These are phyloP conservation scores for Sesamia inferens DNA, from an alignment of 2,888 invertebrate species.

Conservation along the genomic window DNA sequence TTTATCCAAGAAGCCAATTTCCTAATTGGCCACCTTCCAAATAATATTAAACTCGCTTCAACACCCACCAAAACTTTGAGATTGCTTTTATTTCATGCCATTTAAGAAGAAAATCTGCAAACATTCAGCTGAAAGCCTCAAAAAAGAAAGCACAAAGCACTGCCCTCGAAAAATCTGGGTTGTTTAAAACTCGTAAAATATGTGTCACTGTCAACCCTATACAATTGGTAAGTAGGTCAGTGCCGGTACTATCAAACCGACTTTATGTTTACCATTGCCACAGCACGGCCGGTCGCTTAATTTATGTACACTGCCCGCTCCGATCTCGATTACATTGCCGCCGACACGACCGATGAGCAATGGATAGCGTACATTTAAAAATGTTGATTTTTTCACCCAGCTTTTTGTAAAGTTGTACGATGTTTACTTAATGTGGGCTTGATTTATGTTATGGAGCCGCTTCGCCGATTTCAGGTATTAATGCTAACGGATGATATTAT, in stretches of 20 bases:
- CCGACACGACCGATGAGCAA: slow-evolving; percentile 29
- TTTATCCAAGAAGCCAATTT: too few relatives aligned
- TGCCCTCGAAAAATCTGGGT: slow-evolving; percentile 49
- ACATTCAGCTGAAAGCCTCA: slow-evolving; percentile 19
- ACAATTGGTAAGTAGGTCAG: slow-evolving; percentile 53
- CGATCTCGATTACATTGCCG: slow-evolving; percentile 43
- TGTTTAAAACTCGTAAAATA: slow-evolving; percentile 49
- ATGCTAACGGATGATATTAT: slow-evolving; percentile 20
- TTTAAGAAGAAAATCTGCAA: slow-evolving; percentile 35
- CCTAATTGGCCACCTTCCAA: neutral
- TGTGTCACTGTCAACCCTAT: slow-evolving; percentile 58
- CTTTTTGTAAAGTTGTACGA: slow-evolving; percentile 23
- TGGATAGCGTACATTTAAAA: slow-evolving; percentile 46
- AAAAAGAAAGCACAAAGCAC: slow-evolving; percentile 36
- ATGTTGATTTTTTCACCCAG: slow-evolving; percentile 7
- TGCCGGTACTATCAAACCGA: slow-evolving; percentile 51
- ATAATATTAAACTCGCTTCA: neutral
- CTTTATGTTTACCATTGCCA: slow-evolving; percentile 48
- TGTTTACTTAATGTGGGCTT: slow-evolving; percentile 31
- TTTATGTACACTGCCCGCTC: slow-evolving; percentile 56
- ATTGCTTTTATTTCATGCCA: slow-evolving; percentile 15
- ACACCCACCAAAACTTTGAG: slow-evolving; percentile 2
- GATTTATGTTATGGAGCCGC: slow-evolving; percentile 37
- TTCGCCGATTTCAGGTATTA: slow-evolving; percentile 34
- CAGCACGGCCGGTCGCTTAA: slow-evolving; percentile 31